Conservation (phyloP, 1,140 invertebrate genomes). For the Protaetia brevitarsis region DNA sequence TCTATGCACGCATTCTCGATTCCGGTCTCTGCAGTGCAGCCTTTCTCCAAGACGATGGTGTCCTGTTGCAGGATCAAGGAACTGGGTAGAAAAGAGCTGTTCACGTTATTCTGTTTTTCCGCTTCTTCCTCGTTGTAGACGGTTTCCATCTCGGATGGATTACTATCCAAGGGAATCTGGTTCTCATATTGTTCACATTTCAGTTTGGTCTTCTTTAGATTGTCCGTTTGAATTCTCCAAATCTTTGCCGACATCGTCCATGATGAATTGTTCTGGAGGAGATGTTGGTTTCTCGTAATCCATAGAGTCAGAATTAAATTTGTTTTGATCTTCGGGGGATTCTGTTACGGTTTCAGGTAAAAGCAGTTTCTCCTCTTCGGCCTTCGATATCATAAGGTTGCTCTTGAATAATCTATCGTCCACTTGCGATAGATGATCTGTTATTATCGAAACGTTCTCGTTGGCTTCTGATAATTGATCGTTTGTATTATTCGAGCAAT, state of each 20-base stretch:
- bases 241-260: background rate
- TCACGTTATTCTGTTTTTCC: background rate
- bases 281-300: background rate
- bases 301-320: background rate
- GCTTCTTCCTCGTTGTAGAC: background rate
- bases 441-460: background rate
- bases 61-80: slow-evolving; percentile 46
- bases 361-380: background rate
- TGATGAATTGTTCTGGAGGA: background rate
- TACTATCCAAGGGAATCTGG: background rate
- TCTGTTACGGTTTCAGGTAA: too few relatives aligned
- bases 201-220: too few relatives aligned
- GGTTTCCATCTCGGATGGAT: background rate
- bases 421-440: background rate
- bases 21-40: slow-evolving; percentile 28
- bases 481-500: background rate
- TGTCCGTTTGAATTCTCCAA: too few relatives aligned
- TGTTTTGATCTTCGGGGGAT: background rate
- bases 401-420: background rate
- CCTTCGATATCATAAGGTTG: background rate
- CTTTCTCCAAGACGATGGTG: slow-evolving; percentile 41
- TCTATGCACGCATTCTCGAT: slow-evolving; percentile 34
- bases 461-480: slow-evolving; percentile 1
- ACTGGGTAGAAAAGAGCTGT: slow-evolving; percentile 40
- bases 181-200: too few relatives aligned